Evolutionary conservation across 2,888 invertebrate genomes (phyloP).

Genomic region (Seladonia tumulorum): DNA sequence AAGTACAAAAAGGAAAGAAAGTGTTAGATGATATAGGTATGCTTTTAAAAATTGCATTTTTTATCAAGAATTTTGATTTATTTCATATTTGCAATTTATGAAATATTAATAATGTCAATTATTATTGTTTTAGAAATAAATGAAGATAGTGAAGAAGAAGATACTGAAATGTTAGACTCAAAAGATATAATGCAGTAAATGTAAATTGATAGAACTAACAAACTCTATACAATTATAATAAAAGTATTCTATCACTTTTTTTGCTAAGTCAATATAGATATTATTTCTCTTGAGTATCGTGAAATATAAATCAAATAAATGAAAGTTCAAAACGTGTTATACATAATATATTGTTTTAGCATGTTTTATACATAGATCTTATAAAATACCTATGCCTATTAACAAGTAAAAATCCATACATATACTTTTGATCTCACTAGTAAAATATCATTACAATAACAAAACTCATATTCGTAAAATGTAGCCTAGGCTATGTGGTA

Average conservation of each 20-base stretch:
- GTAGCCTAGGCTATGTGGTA: slow-evolving; percentile 83
- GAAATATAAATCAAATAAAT: slow-evolving; percentile 31
- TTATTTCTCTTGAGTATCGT: background rate
- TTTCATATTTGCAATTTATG: background rate
- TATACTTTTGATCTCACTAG: slow-evolving; percentile 67
- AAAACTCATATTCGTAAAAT: slow-evolving; percentile 43
- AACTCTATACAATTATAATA: background rate
- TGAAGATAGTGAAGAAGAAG: slow-evolving; percentile 85
- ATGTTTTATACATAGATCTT: slow-evolving; percentile 72
- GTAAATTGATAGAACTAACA: slow-evolving; percentile 30
- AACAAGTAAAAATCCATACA: slow-evolving; percentile 76
- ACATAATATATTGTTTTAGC: slow-evolving; percentile 60
- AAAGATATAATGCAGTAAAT: slow-evolving; percentile 75
- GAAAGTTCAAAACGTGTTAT: slow-evolving; percentile 24
- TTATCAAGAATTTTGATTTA: slow-evolving; percentile 23
- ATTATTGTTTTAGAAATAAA: slow-evolving; percentile 80
- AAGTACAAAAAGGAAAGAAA: slow-evolving; percentile 73
- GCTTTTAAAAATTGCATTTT: slow-evolving; percentile 24
- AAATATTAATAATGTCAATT: slow-evolving; percentile 18
- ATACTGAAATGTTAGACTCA: slow-evolving; percentile 76
- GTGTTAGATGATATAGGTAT: slow-evolving; percentile 79
- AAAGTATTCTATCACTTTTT: slow-evolving; percentile 19
- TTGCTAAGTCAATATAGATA: background rate
- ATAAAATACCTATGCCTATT: slow-evolving; percentile 78
- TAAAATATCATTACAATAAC: slow-evolving; percentile 66